phyloP scores from a whole-genome alignment of 2,113 vertebrate genomes.

The Apteryx owenii region DNA sequence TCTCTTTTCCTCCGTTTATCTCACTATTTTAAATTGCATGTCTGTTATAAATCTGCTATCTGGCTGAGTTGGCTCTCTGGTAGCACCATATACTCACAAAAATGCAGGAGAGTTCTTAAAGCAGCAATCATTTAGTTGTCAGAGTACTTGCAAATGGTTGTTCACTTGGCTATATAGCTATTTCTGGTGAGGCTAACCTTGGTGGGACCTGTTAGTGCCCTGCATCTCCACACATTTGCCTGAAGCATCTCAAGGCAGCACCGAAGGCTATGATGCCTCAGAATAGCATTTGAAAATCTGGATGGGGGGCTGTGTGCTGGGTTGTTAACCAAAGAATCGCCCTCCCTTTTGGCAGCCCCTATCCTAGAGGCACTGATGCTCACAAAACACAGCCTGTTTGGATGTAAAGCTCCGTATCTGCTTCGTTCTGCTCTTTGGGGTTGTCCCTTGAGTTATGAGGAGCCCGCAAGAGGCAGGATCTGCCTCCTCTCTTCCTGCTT shows the following conservation, averaged over 20 bases:
- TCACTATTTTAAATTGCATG: neutral
- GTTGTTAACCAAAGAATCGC: neutral
- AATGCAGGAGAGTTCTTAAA: neutral
- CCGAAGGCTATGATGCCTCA: neutral
- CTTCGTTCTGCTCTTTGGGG: neutral
- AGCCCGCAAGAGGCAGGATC: neutral
- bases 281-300: neutral
- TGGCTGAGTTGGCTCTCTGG: neutral
- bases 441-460: neutral
- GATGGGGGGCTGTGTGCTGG: neutral
- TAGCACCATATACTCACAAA: neutral
- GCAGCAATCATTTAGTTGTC: neutral
- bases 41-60: neutral
- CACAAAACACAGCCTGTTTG: neutral
- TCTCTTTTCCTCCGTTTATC: neutral
- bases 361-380: neutral
- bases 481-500: neutral
- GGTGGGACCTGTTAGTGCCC: neutral
- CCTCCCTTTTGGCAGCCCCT: neutral
- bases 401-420: neutral
- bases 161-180: slow-evolving; percentile 21
- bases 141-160: neutral
- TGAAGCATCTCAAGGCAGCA: neutral
- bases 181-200: neutral
- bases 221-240: neutral